Evolutionary conservation across 2,113 vertebrate genomes (phyloP).

Genomic region (Sisor rabdophorus): DNA sequence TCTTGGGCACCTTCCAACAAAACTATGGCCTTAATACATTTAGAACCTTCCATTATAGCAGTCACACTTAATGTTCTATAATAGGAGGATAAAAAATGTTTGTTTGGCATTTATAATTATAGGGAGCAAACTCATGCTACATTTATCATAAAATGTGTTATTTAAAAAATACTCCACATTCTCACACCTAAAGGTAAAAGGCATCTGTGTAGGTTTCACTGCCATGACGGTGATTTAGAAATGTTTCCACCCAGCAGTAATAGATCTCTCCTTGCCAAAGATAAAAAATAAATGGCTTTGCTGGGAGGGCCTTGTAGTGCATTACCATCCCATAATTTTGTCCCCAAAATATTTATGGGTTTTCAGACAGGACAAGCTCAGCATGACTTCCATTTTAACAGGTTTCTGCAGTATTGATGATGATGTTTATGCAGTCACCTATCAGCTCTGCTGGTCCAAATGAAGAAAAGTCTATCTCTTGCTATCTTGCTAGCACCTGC

Average conservation of each 20-base stretch:
- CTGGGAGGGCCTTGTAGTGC: conserved; percentile 10
- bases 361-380: conserved; percentile 4
- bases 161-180: not conserved
- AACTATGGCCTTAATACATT: conserved; percentile 26
- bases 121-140: not conserved
- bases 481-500: too few species aligned
- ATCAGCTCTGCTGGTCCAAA: not conserved
- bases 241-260: not conserved
- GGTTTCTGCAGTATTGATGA: not conserved
- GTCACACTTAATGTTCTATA: not conserved
- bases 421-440: not conserved
- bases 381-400: not conserved
- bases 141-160: not conserved
- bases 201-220: not conserved
- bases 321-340: conserved; percentile 26
- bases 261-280: conserved; percentile 24
- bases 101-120: conserved; percentile 5
- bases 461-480: not conserved
- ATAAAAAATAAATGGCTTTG: conserved; percentile 30
- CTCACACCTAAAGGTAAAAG: conserved; percentile 8
- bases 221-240: conserved; percentile 3
- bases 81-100: not conserved
- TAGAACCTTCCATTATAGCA: conserved; percentile 3
- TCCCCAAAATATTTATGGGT: conserved; percentile 30
- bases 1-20: conserved; percentile 54